These are phyloP conservation scores for Blastomussa wellsi DNA, from an alignment of 92 coral and sea anemone genomes.

Conservation along the genomic window DNA sequence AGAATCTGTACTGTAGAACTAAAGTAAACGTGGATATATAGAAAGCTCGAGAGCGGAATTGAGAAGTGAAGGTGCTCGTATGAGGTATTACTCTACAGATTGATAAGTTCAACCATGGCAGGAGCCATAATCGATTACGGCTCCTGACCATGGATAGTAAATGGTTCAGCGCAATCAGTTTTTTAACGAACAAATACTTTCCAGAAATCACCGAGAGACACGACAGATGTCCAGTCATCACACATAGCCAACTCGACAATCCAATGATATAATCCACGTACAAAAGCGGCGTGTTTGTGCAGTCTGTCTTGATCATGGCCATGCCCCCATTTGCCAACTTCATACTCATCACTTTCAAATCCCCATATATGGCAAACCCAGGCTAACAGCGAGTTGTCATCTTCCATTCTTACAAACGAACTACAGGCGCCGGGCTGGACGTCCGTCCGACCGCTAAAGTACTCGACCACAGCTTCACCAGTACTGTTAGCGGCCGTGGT, in stretches of 20 bases:
- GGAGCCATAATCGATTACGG: too few species aligned
- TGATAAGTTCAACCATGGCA: too few species aligned
- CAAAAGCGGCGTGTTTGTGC: background rate
- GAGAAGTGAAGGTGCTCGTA: too few species aligned
- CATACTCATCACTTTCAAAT: background rate
- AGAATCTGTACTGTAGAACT: too few species aligned
- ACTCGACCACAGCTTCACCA: constrained; percentile 29
- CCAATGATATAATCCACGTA: background rate
- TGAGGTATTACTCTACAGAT: too few species aligned
- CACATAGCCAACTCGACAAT: background rate
- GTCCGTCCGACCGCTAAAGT: constrained; percentile 30
- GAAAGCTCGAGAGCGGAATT: too few species aligned
- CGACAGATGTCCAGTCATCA: background rate
- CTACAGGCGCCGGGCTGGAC: constrained; percentile 9
- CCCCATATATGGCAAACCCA: background rate
- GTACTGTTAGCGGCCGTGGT: constrained; percentile 18
- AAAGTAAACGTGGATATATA: too few species aligned
- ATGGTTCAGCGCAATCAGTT: background rate
- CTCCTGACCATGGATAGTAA: too few species aligned
- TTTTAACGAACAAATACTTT: constrained; percentile 7
- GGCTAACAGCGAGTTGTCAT: background rate
- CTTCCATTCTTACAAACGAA: constrained; percentile 1
- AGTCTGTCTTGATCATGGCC: background rate
- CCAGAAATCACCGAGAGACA: constrained; percentile 9
- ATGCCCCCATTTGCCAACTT: background rate